Evolutionary conservation across 2,888 invertebrate species (phyloP), one percentile per base, ranked within the genome.

Genomic region (Napeogenes inachia): DNA sequence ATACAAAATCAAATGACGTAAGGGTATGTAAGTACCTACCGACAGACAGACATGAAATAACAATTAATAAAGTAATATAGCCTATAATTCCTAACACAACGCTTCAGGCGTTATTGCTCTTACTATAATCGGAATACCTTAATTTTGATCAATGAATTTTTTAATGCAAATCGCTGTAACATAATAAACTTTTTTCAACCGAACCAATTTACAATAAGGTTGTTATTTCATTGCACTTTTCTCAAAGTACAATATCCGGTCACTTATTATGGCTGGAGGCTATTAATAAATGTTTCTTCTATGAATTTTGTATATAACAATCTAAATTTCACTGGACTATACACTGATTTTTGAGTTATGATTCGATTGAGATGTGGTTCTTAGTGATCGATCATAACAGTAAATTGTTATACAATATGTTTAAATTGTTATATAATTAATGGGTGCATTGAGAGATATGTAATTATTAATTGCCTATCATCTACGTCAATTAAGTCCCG

Each of bases 101-200:
- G 80, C 87, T 81, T 64, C 71, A 71, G 85, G 89, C 88, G 79
- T 84, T 87, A 86, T 83, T 81, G 80, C 82, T 82, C 74, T 79
- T 76, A 76, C 65, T 65, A 65, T 80, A 79, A 86, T 88, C 85
- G 85, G 82, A 87, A 85, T 80, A 75, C 85, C 84, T 85, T 84
- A 85, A 88, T 86, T 87, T 86, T 81, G 79, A 82, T 89, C 85
- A 87, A 84, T 87, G 88, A 83, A 84, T 86, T 84, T 81, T 80
- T 76, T 79, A 82, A 89, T 88, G 85, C 84, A 85, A 87, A 88
- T 84, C 77, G 76, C 68, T 47, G 47, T 12, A 2, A 0, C 0
- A 13, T 2, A 68, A 68, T 60, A 54, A 60, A 21, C 10, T 33
- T 80, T 70, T 65, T 46, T 72, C 3, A 57, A 72, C 71, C 68